Evolutionary conservation across 1,140 invertebrate genomes (phyloP).

Genomic region (Magallana gigas): DNA sequence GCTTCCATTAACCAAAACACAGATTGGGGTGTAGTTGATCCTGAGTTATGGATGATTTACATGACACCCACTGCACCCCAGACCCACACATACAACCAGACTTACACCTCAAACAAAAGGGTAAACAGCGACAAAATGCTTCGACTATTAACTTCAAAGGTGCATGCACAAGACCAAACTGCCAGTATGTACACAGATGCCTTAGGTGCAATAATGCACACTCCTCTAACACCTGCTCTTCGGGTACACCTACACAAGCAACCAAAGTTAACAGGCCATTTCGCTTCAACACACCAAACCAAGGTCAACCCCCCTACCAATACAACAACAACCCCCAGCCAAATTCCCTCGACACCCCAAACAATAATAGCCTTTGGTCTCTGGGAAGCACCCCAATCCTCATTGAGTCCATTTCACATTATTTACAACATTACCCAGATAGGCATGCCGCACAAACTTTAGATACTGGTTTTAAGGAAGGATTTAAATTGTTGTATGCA

Average conservation of each 20-base stretch:
- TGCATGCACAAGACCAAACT: background rate
- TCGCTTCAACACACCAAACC: too few relatives aligned
- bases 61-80: slow-evolving; percentile 20
- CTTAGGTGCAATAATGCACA: slow-evolving; percentile 17
- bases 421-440: slow-evolving; percentile 42
- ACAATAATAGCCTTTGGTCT: too few relatives aligned
- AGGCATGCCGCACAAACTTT: background rate
- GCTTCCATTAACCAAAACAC: slow-evolving; percentile 6
- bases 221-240: background rate
- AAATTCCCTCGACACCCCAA: too few relatives aligned
- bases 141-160: slow-evolving; percentile 41
- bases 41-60: slow-evolving; percentile 48
- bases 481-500: slow-evolving; percentile 38
- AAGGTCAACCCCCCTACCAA: too few relatives aligned
- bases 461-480: slow-evolving; percentile 1
- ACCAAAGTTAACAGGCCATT: background rate
- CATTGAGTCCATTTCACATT: background rate
- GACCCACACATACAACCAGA: background rate
- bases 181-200: slow-evolving; percentile 25
- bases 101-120: background rate
- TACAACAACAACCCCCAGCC: too few relatives aligned
- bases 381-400: slow-evolving; percentile 22
- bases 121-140: slow-evolving; percentile 1
- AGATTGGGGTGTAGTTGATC: slow-evolving; percentile 40
- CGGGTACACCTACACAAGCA: background rate